Percentiles rank a stretch among this genome's conserved stretches.
Evolutionary conservation across 2,113 vertebrate genomes (phyloP).

Genomic region (Psilopogon haemacephalus): DNA sequence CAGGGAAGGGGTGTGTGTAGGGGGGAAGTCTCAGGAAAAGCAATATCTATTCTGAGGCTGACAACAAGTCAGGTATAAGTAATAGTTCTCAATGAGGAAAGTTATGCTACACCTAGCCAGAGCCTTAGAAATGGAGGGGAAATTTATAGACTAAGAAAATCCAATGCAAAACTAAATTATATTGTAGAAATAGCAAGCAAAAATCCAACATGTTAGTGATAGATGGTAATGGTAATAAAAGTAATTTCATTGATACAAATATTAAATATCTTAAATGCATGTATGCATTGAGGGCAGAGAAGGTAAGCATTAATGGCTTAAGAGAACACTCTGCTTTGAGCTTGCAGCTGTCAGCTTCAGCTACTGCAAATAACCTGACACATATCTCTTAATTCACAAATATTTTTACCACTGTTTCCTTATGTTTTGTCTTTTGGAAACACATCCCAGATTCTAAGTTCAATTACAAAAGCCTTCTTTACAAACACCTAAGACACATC

Average conservation of each 20-base stretch:
- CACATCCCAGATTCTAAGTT: not conserved
- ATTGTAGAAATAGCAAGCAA: not conserved
- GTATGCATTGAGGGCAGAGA: not conserved
- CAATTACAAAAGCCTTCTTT: not conserved
- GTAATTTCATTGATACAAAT: not conserved
- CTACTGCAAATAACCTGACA: not conserved
- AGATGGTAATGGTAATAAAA: not conserved
- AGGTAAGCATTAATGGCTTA: not conserved
- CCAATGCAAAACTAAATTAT: not conserved
- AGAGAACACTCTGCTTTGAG: not conserved
- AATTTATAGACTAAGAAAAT: not conserved
- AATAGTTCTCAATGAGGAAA: not conserved
- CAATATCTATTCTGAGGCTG: not conserved
- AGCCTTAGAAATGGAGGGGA: not conserved
- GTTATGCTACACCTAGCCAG: not conserved
- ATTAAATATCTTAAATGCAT: not conserved
- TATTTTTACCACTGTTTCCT: not conserved
- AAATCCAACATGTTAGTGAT: not conserved
- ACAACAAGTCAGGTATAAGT: not conserved
- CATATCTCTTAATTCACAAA: not conserved
- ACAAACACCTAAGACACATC: not conserved
- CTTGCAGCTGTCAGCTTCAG: not conserved
- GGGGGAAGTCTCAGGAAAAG: too few relatives aligned
- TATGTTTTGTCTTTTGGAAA: not conserved
- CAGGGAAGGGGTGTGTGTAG: too few relatives aligned